Conservation (phyloP, 1,140 invertebrate species). For the Helicoverpa armigera region DNA sequence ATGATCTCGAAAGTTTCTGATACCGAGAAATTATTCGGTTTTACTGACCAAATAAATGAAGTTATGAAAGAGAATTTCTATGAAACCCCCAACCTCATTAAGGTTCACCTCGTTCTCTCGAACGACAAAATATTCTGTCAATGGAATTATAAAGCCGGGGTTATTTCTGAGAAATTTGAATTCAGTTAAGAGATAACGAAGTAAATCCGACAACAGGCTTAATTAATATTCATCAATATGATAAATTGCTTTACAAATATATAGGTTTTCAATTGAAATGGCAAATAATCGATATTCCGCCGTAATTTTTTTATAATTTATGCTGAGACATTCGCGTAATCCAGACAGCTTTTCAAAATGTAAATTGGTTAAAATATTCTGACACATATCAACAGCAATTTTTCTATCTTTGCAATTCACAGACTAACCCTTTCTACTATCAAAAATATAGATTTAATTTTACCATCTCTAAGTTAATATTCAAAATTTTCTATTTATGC, state of each 20-base stretch:
- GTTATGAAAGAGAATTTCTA: too few species aligned
- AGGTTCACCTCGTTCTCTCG: too few species aligned
- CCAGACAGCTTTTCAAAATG: too few species aligned
- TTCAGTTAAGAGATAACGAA: conserved; percentile 15
- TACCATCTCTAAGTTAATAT: background rate
- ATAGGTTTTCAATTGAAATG: background rate
- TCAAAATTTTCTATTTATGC: background rate
- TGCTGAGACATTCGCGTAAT: too few species aligned
- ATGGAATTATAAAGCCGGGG: too few species aligned
- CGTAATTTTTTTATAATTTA: background rate
- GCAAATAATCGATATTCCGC: background rate
- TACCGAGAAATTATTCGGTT: background rate
- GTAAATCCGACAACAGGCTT: conserved; percentile 1
- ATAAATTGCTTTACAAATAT: conserved; percentile 33
- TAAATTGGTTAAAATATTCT: too few species aligned
- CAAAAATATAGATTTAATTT: background rate
- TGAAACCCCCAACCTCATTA: too few species aligned
- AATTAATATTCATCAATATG: conserved; percentile 24
- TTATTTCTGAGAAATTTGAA: conserved; percentile 21
- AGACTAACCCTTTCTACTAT: too few species aligned
- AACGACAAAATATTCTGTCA: too few species aligned
- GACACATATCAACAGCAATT: too few species aligned
- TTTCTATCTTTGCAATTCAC: too few species aligned
- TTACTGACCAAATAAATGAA: too few species aligned
- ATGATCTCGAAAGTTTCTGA: background rate